Evolutionary conservation across 2,888 invertebrate species (phyloP).

Genomic region (Lochmaea capreae): DNA sequence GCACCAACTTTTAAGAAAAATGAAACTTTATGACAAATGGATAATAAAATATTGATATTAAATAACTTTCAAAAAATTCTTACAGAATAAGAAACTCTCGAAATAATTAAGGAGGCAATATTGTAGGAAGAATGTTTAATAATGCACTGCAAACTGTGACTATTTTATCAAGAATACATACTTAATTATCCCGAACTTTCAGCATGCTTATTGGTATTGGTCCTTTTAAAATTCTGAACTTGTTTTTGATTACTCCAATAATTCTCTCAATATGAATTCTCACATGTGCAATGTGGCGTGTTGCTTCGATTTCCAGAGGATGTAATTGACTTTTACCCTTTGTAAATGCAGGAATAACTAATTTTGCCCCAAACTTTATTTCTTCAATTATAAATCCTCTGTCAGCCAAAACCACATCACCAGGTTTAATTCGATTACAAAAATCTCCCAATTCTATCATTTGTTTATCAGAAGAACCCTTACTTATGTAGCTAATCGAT

Average conservation of each 20-base stretch:
- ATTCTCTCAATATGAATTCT: constrained; percentile 37
- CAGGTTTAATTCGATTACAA: constrained; percentile 24
- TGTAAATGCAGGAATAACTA: constrained; percentile 37
- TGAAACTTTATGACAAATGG: too few species aligned
- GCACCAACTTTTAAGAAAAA: too few species aligned
- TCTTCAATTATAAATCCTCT: constrained; percentile 28
- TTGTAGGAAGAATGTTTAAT: neutral
- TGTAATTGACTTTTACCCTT: constrained; percentile 28
- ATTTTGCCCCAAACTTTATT: constrained; percentile 25
- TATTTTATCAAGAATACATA: constrained; percentile 11
- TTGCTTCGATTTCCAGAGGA: constrained; percentile 33
- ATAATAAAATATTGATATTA: too few species aligned
- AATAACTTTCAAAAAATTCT: neutral
- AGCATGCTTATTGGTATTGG: constrained; percentile 26
- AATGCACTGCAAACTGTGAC: constrained; percentile 14
- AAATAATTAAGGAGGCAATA: constrained; percentile 3
- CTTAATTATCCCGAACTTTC: neutral
- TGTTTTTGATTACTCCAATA: constrained; percentile 31
- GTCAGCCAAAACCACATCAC: constrained; percentile 27
- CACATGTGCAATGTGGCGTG: constrained; percentile 31
- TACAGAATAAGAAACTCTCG: neutral
- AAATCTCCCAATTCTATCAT: constrained; percentile 22
- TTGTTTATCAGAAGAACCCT: constrained; percentile 33
- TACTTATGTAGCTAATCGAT: constrained; percentile 28
- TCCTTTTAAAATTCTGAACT: constrained; percentile 33